Evolutionary conservation across 2,888 invertebrate species (phyloP), one percentile per base, ranked within the genome.

Genomic region (Hydrotaea diabolus): DNA sequence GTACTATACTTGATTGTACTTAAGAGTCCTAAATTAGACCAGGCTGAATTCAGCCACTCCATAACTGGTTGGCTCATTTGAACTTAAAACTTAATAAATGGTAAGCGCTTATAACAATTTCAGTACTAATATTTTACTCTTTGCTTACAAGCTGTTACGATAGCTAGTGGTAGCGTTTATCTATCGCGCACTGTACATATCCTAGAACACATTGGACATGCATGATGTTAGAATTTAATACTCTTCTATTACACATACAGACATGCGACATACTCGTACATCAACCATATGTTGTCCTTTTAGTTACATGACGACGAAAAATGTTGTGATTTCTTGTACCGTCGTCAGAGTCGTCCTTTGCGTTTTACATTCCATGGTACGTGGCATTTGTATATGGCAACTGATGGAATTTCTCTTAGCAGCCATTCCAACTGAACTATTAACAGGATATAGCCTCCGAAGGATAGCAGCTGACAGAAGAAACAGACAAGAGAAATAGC

Each of bases 271-370:
- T 31, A n/a, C 13, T 59, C 57, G 19, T 43, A 59, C 31, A 83
- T 73, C 72, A 76, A 39, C 76, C 83, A 83, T 64, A 71, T 83
- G 83, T 66, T 72, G 31, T 31, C 3, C 31, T 31, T 31, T 31
- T 31, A 4, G 17, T 64, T 73, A 79, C 83, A 83, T 73, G 83
- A 76, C 72, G 76, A 73, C 76, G 66, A 75, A 80, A 75, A 80
- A 80, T 75, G 55, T 71, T 66, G 62, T 39, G 64, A 78, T 76
- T 82, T 82, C 62, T 78, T 78, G n/a, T n/a, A n/a, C n/a, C n/a
- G n/a, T n/a, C n/a, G n/a, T n/a, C n/a, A 53, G 55, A 71, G 74
- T 11, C 72, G 23, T 69, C 53, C 36, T 21, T 19, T 31, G 17
- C 64, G 17, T 21, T 39, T 43, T 2, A 17, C 19, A 7, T 39